phyloP scores from a whole-genome alignment of 2,888 invertebrate genomes.

The Melanophora roralis region DNA sequence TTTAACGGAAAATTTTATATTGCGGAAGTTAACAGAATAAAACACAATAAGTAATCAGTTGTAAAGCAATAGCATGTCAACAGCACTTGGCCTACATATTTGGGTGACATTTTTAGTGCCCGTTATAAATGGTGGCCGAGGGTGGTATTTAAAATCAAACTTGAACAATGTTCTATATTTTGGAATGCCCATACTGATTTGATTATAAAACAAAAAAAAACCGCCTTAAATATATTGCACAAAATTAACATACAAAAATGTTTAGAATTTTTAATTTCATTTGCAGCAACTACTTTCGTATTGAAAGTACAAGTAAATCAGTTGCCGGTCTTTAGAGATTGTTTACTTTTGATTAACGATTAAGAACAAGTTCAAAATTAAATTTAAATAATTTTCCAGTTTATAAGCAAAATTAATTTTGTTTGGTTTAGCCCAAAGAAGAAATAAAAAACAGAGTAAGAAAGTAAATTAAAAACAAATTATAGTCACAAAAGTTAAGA shows the following conservation, averaged over 20 bases:
- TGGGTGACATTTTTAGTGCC: not conserved
- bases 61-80: not conserved
- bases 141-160: too few species aligned
- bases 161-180: constrained; percentile 18
- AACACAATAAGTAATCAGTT: not conserved
- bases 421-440: not conserved
- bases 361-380: not conserved
- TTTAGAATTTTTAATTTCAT: too few species aligned
- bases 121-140: too few species aligned
- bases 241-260: constrained; percentile 12
- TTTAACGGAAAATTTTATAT: not conserved
- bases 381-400: not conserved
- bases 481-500: too few species aligned
- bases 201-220: constrained; percentile 3
- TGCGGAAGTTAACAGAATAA: constrained; percentile 33
- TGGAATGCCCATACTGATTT: not conserved
- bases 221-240: not conserved
- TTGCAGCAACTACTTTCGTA: too few species aligned
- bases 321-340: not conserved
- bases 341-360: not conserved
- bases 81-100: constrained; percentile 38
- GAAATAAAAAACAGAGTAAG: too few species aligned
- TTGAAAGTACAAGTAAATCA: not conserved
- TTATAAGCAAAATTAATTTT: not conserved
- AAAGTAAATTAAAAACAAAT: too few species aligned